A percentile compares a stretch with the other conserved stretches of the same genome.
Conservation (phyloP, 2,113 vertebrate genomes). For the Rallus limicola region DNA sequence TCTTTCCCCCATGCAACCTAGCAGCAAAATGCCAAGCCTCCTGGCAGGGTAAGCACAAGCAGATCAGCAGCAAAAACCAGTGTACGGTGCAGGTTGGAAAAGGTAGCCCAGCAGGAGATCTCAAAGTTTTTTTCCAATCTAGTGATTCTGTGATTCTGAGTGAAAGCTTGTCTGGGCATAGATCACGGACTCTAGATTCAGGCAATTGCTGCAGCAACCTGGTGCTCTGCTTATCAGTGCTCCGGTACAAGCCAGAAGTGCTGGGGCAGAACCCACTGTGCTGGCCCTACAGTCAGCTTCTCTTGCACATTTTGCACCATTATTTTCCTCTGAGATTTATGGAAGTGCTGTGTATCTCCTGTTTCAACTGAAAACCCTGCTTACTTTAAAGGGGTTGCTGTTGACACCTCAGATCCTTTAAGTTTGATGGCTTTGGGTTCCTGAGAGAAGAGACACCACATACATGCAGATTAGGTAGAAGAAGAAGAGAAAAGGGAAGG, state of each 20-base stretch:
- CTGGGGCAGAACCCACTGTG: accelerated
- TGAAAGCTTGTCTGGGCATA: not conserved
- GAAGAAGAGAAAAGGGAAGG: not conserved
- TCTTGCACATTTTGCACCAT: not conserved
- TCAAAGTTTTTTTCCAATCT: too few species aligned
- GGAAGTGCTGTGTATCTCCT: not conserved
- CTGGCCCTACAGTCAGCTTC: not conserved
- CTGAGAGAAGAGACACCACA: not conserved
- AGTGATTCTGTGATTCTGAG: not conserved
- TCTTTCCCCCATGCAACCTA: not conserved
- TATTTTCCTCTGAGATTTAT: not conserved
- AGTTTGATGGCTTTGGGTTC: not conserved
- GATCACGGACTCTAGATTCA: not conserved
- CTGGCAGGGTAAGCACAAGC: not conserved
- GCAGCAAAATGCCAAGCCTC: not conserved
- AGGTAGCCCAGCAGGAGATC: not conserved
- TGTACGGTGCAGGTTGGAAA: not conserved
- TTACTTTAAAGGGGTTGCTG: not conserved
- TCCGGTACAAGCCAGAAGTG: not conserved
- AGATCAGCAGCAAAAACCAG: not conserved
- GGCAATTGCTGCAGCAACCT: not conserved
- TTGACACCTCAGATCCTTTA: not conserved
- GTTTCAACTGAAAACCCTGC: not conserved
- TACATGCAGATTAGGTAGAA: not conserved
- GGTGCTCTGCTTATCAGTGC: not conserved